These are phyloP conservation scores for Stichodactyla mertensii DNA, from an alignment of 64 coral and sea anemone species.

Conservation along the genomic window DNA sequence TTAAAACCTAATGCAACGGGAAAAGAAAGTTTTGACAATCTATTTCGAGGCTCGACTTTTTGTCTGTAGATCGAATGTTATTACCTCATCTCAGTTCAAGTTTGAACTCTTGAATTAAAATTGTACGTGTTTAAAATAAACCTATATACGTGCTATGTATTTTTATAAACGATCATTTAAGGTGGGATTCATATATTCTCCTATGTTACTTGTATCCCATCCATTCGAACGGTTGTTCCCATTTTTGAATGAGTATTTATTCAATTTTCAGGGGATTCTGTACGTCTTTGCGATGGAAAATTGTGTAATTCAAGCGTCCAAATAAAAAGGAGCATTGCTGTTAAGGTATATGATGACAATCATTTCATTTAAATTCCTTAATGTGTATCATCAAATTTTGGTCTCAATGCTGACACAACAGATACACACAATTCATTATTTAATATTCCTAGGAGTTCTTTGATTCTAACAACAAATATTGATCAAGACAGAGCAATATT, in stretches of 20 bases:
- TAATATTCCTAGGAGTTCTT: no score
- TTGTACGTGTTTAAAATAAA: no score
- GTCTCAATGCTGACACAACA: background rate
- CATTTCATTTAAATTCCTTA: background rate
- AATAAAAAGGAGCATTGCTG: constrained; percentile 21
- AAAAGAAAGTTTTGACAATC: background rate
- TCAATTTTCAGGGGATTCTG: background rate
- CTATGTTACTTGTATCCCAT: background rate
- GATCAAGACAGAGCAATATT: background rate
- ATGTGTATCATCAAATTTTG: background rate
- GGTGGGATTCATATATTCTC: no score
- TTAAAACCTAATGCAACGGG: background rate
- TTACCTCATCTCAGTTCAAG: no score
- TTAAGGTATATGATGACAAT: background rate
- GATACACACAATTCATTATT: background rate
- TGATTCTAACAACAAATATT: background rate
- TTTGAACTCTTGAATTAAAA: no score
- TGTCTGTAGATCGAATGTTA: no score
- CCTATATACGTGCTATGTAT: no score
- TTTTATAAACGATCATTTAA: background rate
- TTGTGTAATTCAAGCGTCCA: constrained; percentile 13
- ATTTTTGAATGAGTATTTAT: background rate
- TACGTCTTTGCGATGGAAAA: constrained; percentile 16
- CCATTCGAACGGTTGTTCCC: background rate
- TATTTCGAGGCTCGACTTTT: background rate